Evolutionary conservation across 2,113 vertebrate species (phyloP), one percentile per base, ranked within the genome.

Genomic region (Albula glossodonta): DNA sequence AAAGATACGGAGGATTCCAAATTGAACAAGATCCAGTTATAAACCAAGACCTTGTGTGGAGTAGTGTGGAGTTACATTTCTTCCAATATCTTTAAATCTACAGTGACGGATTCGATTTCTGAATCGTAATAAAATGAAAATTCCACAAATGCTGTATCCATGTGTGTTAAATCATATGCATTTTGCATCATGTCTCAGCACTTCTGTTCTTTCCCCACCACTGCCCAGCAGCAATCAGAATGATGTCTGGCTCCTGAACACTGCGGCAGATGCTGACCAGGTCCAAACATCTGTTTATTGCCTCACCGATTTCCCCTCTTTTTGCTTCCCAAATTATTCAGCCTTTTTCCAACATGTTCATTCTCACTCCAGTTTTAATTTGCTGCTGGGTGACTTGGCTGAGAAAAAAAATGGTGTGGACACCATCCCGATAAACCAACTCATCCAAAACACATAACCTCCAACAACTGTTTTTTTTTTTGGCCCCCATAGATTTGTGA

Each of bases 361-460:
- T 8, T 74, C n/a, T 74, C n/a, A 10, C 70, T 74, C 70, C n/a
- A 31, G 70, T 74, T 74, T 74, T 74, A 31, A 74, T 74, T 74
- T 74, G 70, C 70, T 74, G 70, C 60, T 22, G 60, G 60, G 60
- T 66, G 60, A 66, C 60, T 74, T 74, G 70, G n/a, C 70, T 31
- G 70, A 74, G 70, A 74, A n/a, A 74, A 10, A 5, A n/a, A 2
- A 74, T 22, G 22, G 22, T 74, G 17, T 74, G n/a, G 31, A 25
- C 3, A 31, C 70, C 22, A 8, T n/a, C 70, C n/a, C 22, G n/a
- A 74, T 22, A 31, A 74, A n/a, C 8, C n/a, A 5, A n/a, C 4
- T 74, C 31, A 22, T 74, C 70, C 70, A 74, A 74, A 74, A 74
- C 70, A 22, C 25, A n/a, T 10, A 74, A 19, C 70, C 70, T 74